Evolutionary conservation across 2,113 vertebrate genomes (phyloP).

Genomic region (Marcusenius ussheri): DNA sequence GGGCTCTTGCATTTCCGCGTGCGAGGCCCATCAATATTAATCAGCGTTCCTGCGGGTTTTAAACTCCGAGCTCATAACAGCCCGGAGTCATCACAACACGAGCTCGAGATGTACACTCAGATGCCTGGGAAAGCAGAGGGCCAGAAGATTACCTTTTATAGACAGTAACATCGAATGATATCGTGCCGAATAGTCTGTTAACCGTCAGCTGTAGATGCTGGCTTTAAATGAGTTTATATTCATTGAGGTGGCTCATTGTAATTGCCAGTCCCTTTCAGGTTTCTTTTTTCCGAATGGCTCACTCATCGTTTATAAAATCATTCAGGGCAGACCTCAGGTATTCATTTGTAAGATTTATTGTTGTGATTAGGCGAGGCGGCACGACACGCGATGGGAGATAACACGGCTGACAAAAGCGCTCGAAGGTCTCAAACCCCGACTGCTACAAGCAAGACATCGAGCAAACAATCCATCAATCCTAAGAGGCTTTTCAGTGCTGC

Average conservation of each 20-base stretch:
- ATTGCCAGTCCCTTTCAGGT: constrained; percentile 7
- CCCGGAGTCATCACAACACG: not conserved
- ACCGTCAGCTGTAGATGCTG: constrained; percentile 21
- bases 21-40: not conserved
- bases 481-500: not conserved
- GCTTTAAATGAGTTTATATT: constrained; percentile 20
- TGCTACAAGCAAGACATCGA: not conserved
- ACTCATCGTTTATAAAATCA: constrained; percentile 29
- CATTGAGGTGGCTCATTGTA: not conserved
- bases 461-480: not conserved
- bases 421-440: not conserved
- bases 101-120: constrained; percentile 6
- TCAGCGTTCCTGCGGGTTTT: constrained; percentile 15
- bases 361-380: constrained; percentile 28
- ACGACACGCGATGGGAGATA: constrained; percentile 36
- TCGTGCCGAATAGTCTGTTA: constrained; percentile 15
- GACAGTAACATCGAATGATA: constrained; percentile 20
- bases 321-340: constrained; percentile 33
- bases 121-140: not conserved
- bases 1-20: constrained; percentile 20
- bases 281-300: constrained; percentile 31
- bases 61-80: constrained; percentile 24
- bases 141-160: constrained; percentile 27
- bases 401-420: constrained; percentile 32
- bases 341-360: constrained; percentile 33